Evolutionary conservation across 64 coral and sea anemone species (phyloP), one percentile per base, ranked within the genome.

Genomic region (Dendronephthya gigantea): DNA sequence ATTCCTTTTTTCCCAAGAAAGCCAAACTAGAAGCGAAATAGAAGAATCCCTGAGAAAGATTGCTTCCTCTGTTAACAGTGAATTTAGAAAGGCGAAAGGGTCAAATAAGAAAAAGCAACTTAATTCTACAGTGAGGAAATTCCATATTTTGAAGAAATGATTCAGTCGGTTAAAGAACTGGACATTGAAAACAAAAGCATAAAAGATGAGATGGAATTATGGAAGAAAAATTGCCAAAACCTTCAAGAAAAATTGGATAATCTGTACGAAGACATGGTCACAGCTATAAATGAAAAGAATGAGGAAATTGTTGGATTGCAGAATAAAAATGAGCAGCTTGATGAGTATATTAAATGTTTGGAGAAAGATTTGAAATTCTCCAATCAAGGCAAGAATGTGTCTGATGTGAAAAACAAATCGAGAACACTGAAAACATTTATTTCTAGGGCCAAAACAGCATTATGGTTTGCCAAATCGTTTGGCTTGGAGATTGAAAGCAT

Each of bases 381-480:
- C 38, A 23, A 55, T 22, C 83, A 58, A 55, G 83, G 48, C 29
- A 85, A 85, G 48, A 49, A 85, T 52, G 12, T 85, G 5, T 52
- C 32, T 30, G 83, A 50, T 47, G n/a, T 35, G 48, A 35, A 19
- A 14, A 85, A 50, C 13, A 85, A 85, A 34, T 56, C 48, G 58
- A 49, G 30, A 85, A 31, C 40, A 85, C 40, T 35, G 50, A 85
- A 85, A 56, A 84, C 45, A 52, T 84, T 51, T 84, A 25, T 84
- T 34, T 56, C 47, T 52, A 39, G 83, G 25, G 83, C 83, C 23
- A 34, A 51, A 84, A 84, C 48, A 47, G 83, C 83, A 17, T 55
- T 56, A 52, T 84, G 83, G 83, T 84, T 84, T 34, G 83, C 83
- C 14, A 84, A 84, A 52, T 84, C 83, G 9, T 84, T 84, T 52